These are phyloP conservation scores for Brachypteracias leptosomus DNA, from an alignment of 2,113 vertebrate species.

Conservation along the genomic window DNA sequence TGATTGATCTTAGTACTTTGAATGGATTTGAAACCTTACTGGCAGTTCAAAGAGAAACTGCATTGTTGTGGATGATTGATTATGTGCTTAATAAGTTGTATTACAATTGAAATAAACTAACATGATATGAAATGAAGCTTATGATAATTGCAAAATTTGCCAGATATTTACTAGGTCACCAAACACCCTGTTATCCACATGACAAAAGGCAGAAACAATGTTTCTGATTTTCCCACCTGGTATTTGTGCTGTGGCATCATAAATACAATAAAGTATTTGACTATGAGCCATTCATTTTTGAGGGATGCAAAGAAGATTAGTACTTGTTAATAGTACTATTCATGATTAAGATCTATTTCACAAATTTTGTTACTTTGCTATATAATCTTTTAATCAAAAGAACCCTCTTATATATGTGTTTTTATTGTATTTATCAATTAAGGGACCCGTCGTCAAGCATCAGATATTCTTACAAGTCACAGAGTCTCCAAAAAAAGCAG, in stretches of 20 bases:
- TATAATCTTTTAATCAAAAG: neutral
- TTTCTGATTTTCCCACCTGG: neutral
- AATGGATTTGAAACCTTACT: neutral
- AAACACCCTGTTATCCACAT: accelerated
- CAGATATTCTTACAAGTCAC: neutral
- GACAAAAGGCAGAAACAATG: neutral
- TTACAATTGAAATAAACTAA: neutral
- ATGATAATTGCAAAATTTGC: neutral
- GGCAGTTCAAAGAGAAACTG: neutral
- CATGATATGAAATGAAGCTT: neutral
- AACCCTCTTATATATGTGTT: neutral
- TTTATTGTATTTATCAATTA: neutral
- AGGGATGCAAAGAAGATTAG: neutral
- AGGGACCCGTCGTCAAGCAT: neutral
- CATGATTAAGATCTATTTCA: neutral
- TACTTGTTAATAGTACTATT: neutral
- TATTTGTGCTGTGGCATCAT: neutral
- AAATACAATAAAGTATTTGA: neutral
- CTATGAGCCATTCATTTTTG: neutral
- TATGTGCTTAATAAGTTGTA: neutral
- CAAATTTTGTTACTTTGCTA: neutral
- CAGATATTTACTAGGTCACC: neutral
- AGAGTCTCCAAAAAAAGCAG: neutral
- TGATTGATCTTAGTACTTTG: neutral
- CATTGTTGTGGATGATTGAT: neutral